Evolutionary conservation across 2,797 vertebrate species (phyloP), one percentile per base, ranked within the genome.

Genomic region (Sternarchorhynchus goeldii): DNA sequence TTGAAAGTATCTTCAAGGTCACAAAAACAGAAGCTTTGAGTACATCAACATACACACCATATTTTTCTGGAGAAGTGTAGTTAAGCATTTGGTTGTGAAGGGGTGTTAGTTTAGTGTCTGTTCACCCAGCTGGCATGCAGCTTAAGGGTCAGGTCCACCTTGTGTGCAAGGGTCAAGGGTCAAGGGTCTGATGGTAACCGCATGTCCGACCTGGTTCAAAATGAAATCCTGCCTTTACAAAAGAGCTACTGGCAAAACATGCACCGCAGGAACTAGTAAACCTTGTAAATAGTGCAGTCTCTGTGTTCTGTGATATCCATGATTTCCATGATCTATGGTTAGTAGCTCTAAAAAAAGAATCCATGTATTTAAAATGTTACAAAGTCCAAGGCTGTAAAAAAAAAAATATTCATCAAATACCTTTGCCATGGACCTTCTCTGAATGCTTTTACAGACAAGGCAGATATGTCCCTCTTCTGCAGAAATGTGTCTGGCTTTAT

Each of bases 401-500:
- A 50, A 81, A 83, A 36, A 67, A 25, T 25, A 75, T 83, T 32
- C 70, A 77, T 65, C 0, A 41, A 75, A 86, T 81, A 64, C 29
- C 64, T 80, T 79, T 73, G 62, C 79, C 82, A 82, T 72, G 25
- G 31, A 41, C 34, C 21, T 63, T 41, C 32, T 21, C 59, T 75
- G 78, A 83, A 75, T 66, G 45, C 32, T 85, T 86, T 81, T 65
- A 36, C 80, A 86, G 76, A 41, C 72, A 69, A 34, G 73, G 57
- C 66, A 34, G 62, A 14, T 34, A 4, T 29, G 55, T 39, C 39
- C n/a, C 77, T 80, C 65, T 14, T 76, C 88, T 90, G 82, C 56
- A 84, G 34, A 88, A 79, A 74, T 66, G 83, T 87, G 85, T 85
- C 82, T 59, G 67, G 85, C 80, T 91, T 92, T 88, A 88, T 81